Evolutionary conservation across 2,888 invertebrate genomes (phyloP).

Genomic region (Psylliodes chrysocephalus): DNA sequence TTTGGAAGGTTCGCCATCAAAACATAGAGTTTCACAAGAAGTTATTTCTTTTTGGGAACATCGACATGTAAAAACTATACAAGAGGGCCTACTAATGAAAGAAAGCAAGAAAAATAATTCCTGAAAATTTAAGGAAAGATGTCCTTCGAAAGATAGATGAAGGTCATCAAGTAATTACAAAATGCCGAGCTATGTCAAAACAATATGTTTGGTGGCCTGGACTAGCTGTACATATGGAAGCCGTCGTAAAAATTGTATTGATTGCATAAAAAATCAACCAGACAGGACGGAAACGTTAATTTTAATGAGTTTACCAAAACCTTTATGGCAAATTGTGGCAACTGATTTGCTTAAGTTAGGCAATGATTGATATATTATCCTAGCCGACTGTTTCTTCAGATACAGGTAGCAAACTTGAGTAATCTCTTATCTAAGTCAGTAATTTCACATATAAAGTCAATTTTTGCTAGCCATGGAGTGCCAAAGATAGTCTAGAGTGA

Average conservation of each 20-base stretch:
- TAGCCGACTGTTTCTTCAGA: slow-evolving; percentile 43
- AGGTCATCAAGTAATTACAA: slow-evolving; percentile 25
- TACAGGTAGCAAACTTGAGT: slow-evolving; percentile 32
- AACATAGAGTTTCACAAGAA: slow-evolving; percentile 29
- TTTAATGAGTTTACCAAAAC: slow-evolving; percentile 38
- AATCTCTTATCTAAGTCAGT: slow-evolving; percentile 23
- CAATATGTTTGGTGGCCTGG: slow-evolving; percentile 44
- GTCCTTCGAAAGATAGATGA: slow-evolving; percentile 40
- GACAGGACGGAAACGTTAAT: slow-evolving; percentile 36
- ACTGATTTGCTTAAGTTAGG: slow-evolving; percentile 40
- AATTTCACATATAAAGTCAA: slow-evolving; percentile 30
- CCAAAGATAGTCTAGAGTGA: slow-evolving; percentile 43
- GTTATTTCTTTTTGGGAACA: slow-evolving; percentile 33
- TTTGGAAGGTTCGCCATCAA: too few species aligned
- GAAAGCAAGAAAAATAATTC: too few species aligned
- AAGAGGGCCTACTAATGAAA: slow-evolving; percentile 23
- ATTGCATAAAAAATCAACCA: slow-evolving; percentile 33
- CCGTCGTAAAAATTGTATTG: slow-evolving; percentile 32
- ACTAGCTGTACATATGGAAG: slow-evolving; percentile 30
- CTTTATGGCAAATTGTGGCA: slow-evolving; percentile 44
- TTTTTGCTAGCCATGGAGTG: slow-evolving; percentile 46
- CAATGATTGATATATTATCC: slow-evolving; percentile 35
- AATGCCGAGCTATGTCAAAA: slow-evolving; percentile 37
- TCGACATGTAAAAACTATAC: slow-evolving; percentile 27
- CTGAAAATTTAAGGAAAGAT: slow-evolving; percentile 31